Conservation (phyloP, 1,140 invertebrate species). For the Caenorhabditis tropicalis region DNA sequence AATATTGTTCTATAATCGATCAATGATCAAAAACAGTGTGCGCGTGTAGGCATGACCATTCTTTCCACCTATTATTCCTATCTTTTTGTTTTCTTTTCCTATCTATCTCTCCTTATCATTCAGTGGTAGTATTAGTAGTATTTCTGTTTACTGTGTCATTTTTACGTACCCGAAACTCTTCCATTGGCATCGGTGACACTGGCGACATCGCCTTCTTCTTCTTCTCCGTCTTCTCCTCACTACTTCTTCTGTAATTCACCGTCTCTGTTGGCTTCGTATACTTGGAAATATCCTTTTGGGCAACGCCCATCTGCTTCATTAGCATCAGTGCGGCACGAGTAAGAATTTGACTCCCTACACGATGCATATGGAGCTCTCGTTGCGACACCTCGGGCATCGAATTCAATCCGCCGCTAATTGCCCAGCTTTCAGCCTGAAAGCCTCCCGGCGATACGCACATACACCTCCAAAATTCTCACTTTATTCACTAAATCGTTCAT, state of each 20-base stretch:
- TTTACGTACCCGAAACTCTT: constrained; percentile 22
- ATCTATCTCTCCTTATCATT: not conserved
- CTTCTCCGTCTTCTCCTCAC: not conserved
- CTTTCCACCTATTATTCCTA: not conserved
- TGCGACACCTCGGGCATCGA: not conserved
- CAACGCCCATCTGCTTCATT: not conserved
- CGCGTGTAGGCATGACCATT: no score
- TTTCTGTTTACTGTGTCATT: not conserved
- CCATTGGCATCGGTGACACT: not conserved
- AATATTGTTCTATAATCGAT: not conserved
- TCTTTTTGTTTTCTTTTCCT: not conserved
- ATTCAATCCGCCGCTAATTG: not conserved
- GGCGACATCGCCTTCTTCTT: not conserved
- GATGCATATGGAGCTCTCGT: not conserved
- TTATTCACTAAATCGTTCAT: no score
- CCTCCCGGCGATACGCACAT: no score
- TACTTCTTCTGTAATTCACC: no score
- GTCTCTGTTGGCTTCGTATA: not conserved
- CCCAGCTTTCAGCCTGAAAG: no score
- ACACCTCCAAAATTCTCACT: not conserved
- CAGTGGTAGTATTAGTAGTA: not conserved
- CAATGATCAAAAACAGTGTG: not conserved
- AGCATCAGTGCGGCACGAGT: not conserved
- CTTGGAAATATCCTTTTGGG: not conserved
- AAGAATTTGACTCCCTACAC: not conserved